Base-by-base conservation (phyloP, 2,888 invertebrate genomes). In the Deilephila porcellus region DNA sequence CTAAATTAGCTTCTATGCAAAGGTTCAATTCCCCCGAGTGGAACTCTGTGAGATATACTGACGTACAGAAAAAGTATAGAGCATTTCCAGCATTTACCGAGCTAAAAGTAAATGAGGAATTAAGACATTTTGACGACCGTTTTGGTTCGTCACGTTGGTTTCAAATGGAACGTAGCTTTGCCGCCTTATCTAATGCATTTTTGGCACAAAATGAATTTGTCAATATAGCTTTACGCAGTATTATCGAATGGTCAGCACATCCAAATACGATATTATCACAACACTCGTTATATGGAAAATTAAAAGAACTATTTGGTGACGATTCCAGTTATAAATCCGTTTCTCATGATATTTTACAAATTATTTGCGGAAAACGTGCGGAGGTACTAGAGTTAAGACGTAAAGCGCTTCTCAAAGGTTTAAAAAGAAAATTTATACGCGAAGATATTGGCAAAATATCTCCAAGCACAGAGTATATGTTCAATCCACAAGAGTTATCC, bases 121-220 rank as follows among this genome's bases (percentile, higher is more conserved):
- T 70, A 11, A 20, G 56, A 56, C 70, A 53, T 70, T 17, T 70
- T 4, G 74, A 76, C 19, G 72, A 73, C 25, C 67, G 73, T 19
- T 45, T 19, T 20, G 37, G 71, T 19, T 74, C 72, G 0, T 6
- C 74, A 3, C 62, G 53, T 29, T 76, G 74, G 74, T 70, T 72
- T 60, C 74, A 75, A 71, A 75, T 76, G 70, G 77, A 77, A 73
- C 76, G 76, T 67, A 78, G 75, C 59, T 77, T 76, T 64, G 77
- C 79, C 14, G 76, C 77, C 1, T 71, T 77, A 60, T 75, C 78
- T 0, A 76, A 77, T 71, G 79, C 76, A 0, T 59, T 78, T 60
- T 70, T 80, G 25, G 74, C 56, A 19, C 63, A 34, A 63, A 34
- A 63, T 63, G 34, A 63, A 34, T 19, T 19, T 19, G 63, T 63